phyloP scores from a whole-genome alignment of 2,113 vertebrate species.

The Callorhinus ursinus region DNA sequence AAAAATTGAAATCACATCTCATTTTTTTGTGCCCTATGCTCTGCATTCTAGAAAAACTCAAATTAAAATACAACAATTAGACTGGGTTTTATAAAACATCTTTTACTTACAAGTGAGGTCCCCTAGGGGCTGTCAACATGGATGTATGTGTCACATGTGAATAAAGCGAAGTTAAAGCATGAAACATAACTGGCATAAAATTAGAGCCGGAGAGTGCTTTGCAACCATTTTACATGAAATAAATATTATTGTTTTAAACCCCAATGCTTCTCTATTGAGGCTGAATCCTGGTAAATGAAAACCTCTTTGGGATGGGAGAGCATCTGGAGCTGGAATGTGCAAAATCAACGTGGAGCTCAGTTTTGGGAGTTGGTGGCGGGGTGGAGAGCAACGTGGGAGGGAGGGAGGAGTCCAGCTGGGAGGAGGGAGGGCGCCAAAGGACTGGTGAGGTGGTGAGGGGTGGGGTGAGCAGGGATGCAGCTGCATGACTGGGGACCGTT shows the following conservation, averaged over 20 bases:
- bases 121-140: constrained; percentile 61
- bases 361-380: background rate
- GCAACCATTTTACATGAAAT: constrained; percentile 2
- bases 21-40: background rate
- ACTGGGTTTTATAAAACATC: constrained; percentile 79
- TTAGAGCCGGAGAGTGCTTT: constrained; percentile 70
- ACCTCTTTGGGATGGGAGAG: background rate
- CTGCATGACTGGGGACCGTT: background rate
- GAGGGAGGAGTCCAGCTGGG: too few relatives aligned
- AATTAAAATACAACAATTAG: background rate
- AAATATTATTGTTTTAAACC: constrained; percentile 16
- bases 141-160: constrained; percentile 1
- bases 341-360: background rate
- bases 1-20: background rate
- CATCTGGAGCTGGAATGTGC: background rate
- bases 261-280: background rate
- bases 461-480: too few relatives aligned
- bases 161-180: constrained; percentile 1
- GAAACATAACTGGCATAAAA: constrained; percentile 66
- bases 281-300: background rate
- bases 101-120: constrained; percentile 84
- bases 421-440: background rate
- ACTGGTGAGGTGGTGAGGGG: background rate
- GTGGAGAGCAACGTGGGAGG: background rate
- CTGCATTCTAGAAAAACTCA: background rate